These are phyloP conservation scores for Gymnothorax javanicus DNA, from an alignment of 2,797 vertebrate genomes.

Conservation along the genomic window DNA sequence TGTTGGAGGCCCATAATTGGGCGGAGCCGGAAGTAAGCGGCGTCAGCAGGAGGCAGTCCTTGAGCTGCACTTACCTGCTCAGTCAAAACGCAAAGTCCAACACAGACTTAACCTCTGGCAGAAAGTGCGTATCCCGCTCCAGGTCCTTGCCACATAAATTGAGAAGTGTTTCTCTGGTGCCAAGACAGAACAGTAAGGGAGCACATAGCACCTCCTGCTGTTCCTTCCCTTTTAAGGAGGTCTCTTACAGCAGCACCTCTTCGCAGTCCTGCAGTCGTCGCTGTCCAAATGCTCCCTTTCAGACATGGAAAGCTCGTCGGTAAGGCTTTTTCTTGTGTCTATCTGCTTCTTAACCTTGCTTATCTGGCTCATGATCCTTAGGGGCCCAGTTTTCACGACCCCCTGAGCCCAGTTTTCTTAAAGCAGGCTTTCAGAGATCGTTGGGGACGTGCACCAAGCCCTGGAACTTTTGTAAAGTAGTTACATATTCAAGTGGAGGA, in stretches of 20 bases:
- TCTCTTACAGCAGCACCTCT: constrained; percentile 53
- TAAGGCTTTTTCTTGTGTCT: constrained; percentile 51
- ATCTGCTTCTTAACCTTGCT: neutral
- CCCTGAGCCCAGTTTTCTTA: too few species aligned
- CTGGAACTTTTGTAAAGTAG: too few species aligned
- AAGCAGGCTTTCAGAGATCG: too few species aligned
- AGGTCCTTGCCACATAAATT: constrained; percentile 41
- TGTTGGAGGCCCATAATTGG: constrained; percentile 71
- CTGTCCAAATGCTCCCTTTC: constrained; percentile 60
- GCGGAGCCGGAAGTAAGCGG: constrained; percentile 43
- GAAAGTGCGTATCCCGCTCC: constrained; percentile 34
- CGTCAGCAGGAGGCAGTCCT: constrained; percentile 37
- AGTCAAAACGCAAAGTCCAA: constrained; percentile 33
- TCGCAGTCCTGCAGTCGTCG: constrained; percentile 50
- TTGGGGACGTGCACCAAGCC: too few species aligned
- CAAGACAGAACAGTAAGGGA: constrained; percentile 43
- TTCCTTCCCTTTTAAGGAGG: constrained; percentile 44
- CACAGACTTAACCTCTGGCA: constrained; percentile 25
- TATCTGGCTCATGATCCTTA: neutral
- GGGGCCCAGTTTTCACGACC: neutral
- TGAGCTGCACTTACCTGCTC: constrained; percentile 33
- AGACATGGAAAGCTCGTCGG: constrained; percentile 68
- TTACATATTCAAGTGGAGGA: too few species aligned
- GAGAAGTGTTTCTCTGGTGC: constrained; percentile 39
- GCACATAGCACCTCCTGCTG: constrained; percentile 46